A percentile compares a stretch with the other conserved stretches of the same genome.
phyloP scores from a whole-genome alignment of 2,888 invertebrate genomes.

The Morpho deidamia region DNA sequence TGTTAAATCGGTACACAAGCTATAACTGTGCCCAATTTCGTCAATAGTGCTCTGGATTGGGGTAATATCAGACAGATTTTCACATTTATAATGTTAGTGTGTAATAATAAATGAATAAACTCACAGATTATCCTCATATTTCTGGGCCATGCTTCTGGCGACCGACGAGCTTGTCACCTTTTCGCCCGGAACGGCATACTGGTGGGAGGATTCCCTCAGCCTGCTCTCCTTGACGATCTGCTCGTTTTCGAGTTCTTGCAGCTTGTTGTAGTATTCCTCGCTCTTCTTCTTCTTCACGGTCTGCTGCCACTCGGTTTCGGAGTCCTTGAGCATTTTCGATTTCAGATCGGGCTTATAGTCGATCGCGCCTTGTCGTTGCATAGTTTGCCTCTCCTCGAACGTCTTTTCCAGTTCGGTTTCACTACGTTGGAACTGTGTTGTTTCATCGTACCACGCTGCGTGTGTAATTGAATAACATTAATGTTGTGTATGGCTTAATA shows the following conservation, averaged over 20 bases:
- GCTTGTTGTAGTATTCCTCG: constrained; percentile 89
- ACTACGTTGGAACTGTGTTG: constrained; percentile 89
- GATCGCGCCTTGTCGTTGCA: constrained; percentile 82
- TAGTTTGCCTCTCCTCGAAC: constrained; percentile 89
- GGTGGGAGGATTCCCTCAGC: constrained; percentile 86
- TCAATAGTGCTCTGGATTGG: too few relatives aligned
- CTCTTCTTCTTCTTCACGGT: constrained; percentile 88
- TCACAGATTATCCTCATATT: too few relatives aligned
- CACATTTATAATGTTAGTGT: too few relatives aligned
- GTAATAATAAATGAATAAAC: too few relatives aligned
- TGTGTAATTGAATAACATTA: background rate
- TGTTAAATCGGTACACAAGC: too few relatives aligned
- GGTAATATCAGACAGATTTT: too few relatives aligned
- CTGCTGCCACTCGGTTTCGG: constrained; percentile 92
- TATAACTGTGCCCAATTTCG: too few relatives aligned
- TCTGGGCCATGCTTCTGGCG: too few relatives aligned
- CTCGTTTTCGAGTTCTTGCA: constrained; percentile 90
- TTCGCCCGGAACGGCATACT: constrained; percentile 89
- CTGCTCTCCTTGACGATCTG: constrained; percentile 90
- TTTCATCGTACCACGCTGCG: constrained; percentile 95
- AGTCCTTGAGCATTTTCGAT: constrained; percentile 83
- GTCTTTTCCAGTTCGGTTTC: constrained; percentile 92
- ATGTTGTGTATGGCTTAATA: background rate
- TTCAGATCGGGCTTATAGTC: constrained; percentile 81
- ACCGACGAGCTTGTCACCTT: too few relatives aligned